Evolutionary conservation across 1,140 invertebrate species (phyloP), one percentile per base, ranked within the genome.

Genomic region (Penaeus indicus): DNA sequence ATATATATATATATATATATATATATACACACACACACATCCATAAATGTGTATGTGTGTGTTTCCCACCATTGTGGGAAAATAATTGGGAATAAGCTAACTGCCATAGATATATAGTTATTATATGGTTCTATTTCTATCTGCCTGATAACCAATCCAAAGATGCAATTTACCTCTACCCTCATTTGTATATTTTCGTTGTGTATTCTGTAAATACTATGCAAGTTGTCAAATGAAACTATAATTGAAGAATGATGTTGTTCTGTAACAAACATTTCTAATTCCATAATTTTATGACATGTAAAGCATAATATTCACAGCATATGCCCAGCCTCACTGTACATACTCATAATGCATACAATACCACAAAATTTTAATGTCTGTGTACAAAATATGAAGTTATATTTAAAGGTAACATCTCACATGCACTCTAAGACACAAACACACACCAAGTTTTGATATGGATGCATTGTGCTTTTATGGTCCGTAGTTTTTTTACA

Each of bases 391-490:
- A 75, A 27, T 75, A 75, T 32, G 42, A 75, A 75, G 19, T 75
- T 32, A 75, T 75, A 32, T 27, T 38, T 75, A 75, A 32, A 32
- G 42, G 18, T n/a, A 16, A 75, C 42, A 75, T 75, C 27, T 25
- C 27, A 84, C 69, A 38, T 72, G 67, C 80, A 82, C 47, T 38
- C 80, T 63, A 32, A 82, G 27, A 82, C 61, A 62, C 80, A 82
- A 60, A 84, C 82, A 61, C 25, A 77, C 69, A 85, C 72, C 32
- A 67, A 77, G 69, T 85, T 85, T 77, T 85, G 22, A 85, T 75
- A 85, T 85, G 61, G 69, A 85, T 77, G 84, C 84, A 75, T 77
- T 60, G 47, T 25, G 69, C 84, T 85, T 85, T 60, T 61, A 75
- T 85, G 72, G 47, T 38, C 77, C 16, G 38, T 62, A 84, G 84